These are phyloP conservation scores for Mycogona germanica DNA, from an alignment of 2,888 invertebrate species.

Conservation along the genomic window DNA sequence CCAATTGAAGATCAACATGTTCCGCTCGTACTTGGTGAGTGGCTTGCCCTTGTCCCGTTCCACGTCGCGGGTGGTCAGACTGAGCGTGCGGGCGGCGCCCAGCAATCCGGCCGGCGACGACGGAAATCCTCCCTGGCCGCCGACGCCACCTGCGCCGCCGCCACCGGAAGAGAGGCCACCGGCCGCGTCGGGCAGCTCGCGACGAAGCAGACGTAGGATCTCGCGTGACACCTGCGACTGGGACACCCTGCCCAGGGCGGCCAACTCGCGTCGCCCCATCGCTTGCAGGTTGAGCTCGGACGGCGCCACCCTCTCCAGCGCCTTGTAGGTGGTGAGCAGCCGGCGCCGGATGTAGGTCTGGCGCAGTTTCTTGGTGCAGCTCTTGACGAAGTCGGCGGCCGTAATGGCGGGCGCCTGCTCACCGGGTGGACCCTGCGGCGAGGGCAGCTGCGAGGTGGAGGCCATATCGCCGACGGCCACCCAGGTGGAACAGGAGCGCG, in stretches of 20 bases:
- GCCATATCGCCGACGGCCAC: slow-evolving; percentile 66
- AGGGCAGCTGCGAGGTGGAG: slow-evolving; percentile 66
- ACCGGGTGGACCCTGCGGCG: slow-evolving; percentile 45
- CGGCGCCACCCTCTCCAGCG: slow-evolving; percentile 64
- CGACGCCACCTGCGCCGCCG: too few species aligned
- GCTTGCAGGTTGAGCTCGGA: slow-evolving; percentile 69
- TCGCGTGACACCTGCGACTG: slow-evolving; percentile 22
- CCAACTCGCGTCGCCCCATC: slow-evolving; percentile 18
- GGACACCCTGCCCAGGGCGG: slow-evolving; percentile 27
- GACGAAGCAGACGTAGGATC: slow-evolving; percentile 21
- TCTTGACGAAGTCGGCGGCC: slow-evolving; percentile 53
- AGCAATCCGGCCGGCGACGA: slow-evolving; percentile 16
- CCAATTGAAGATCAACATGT: slow-evolving; percentile 95
- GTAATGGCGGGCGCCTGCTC: slow-evolving; percentile 40
- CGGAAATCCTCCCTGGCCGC: slow-evolving; percentile 22
- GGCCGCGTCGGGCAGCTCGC: slow-evolving; percentile 21
- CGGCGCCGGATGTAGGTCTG: slow-evolving; percentile 69
- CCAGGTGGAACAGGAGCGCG: slow-evolving; percentile 73
- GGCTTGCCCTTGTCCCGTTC: slow-evolving; percentile 71
- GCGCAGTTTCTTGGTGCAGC: slow-evolving; percentile 70
- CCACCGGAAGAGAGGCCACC: too few species aligned
- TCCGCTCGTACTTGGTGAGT: slow-evolving; percentile 76
- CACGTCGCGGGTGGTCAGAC: slow-evolving; percentile 60
- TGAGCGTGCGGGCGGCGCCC: slow-evolving; percentile 27
- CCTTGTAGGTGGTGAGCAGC: slow-evolving; percentile 64